Base-by-base conservation (phyloP, 2,888 invertebrate genomes). In the Dolomedes plantarius region DNA sequence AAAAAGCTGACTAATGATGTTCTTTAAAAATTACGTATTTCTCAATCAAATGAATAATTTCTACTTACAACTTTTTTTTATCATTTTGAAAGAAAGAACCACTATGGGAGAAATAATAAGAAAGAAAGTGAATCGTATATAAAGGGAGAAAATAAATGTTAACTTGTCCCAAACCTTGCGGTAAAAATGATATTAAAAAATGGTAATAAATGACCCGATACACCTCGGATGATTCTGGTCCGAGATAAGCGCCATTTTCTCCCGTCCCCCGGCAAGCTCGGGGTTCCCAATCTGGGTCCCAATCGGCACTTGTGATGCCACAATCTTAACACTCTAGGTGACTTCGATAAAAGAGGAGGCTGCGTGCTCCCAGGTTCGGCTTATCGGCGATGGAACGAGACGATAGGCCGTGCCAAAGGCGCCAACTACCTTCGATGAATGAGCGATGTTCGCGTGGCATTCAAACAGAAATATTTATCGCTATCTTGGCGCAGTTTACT, bases 291-390 rank as follows among this genome's bases (percentile, higher is more conserved):
- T 80, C 73, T 73, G 31, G 36, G 23, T n/a, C 23, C 29, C 67
- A 46, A 80, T 80, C 74, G 50, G 41, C 65, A 31, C 73, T 56
- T 50, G 56, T 56, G 27, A 46, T 72, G 73, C 65, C 72, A 27
- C 72, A 46, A 80, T 74, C 73, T 80, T 28, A 36, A 39, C 64
- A 73, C 80, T 80, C 80, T 32, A 80, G 80, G 80, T 80, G 80
- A 56, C 68, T 68, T 39, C 65, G 80, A 80, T 80, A 80, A 74
- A 73, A 50, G 28, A 23, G 50, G 69, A 36, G 27, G n/a, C 41
- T 39, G 39, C 27, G 32, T 69, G 69, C 28, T 69, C 41, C 31
- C 41, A 41, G 69, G 78, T 32, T 56, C 67, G 32, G 50, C 67
- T 46, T 50, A 65, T 72, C 72, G 46, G 19, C 65, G 19, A 50